Conservation (phyloP, 2,888 invertebrate genomes). For the Limnephilus auricula region DNA sequence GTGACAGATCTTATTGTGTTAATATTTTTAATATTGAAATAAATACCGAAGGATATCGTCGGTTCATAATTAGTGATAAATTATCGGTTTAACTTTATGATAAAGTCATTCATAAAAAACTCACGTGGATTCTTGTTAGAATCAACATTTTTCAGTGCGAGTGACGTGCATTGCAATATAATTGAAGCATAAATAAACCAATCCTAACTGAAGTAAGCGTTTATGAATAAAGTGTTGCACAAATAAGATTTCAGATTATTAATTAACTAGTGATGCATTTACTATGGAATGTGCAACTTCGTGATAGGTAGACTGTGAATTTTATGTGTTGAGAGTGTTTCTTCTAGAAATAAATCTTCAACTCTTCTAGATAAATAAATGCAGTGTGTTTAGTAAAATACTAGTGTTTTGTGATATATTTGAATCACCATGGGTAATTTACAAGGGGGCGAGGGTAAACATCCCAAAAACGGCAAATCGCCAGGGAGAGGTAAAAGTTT, state of each 20-base stretch:
- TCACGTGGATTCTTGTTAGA: background rate
- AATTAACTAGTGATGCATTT: background rate
- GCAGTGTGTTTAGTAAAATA: background rate
- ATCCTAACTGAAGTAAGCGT: too few species aligned
- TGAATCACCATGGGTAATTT: slow-evolving; percentile 77
- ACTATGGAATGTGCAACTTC: background rate
- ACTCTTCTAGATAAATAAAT: background rate
- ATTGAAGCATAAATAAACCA: too few species aligned
- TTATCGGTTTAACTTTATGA: background rate
- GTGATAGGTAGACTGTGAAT: background rate
- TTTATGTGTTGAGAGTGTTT: background rate
- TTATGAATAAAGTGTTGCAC: background rate
- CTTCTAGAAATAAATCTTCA: background rate
- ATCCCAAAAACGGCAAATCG: slow-evolving; percentile 76
- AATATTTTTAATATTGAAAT: background rate
- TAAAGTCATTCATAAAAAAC: background rate
- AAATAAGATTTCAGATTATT: background rate
- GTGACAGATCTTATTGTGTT: slow-evolving; percentile 39
- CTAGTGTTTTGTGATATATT: background rate
- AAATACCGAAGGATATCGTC: background rate
- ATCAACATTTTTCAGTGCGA: background rate
- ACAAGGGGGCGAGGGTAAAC: slow-evolving; percentile 76
- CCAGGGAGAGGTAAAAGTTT: slow-evolving; percentile 79
- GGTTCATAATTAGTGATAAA: background rate
- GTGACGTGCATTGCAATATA: background rate